Conservation (phyloP, 2,113 vertebrate species). For the Erythrocebus patas region DNA sequence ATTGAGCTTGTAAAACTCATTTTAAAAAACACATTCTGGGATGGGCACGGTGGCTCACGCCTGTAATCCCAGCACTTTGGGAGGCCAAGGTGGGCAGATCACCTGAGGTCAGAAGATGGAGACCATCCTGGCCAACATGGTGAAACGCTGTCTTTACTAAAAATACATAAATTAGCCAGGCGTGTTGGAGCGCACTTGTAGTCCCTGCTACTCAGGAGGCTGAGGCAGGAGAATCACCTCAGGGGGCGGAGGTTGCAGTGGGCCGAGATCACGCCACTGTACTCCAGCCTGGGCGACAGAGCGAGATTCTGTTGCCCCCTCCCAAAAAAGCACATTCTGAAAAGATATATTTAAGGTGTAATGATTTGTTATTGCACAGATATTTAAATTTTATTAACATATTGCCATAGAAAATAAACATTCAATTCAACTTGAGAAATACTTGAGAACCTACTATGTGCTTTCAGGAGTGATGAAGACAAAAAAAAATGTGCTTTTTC, state of each 20-base stretch:
- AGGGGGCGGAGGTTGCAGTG: background rate
- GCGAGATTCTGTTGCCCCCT: background rate
- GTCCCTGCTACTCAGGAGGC: background rate
- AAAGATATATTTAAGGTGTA: background rate
- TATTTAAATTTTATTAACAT: slow-evolving; percentile 4
- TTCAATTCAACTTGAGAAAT: background rate
- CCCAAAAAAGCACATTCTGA: too few relatives aligned
- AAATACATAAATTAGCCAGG: background rate
- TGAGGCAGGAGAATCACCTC: background rate
- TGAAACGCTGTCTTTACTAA: background rate
- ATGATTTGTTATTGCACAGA: background rate
- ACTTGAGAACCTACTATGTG: background rate
- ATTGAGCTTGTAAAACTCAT: background rate
- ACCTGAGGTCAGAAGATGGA: background rate
- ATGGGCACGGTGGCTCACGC: background rate
- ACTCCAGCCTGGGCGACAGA: background rate
- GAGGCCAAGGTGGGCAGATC: too few relatives aligned
- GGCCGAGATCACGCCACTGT: background rate
- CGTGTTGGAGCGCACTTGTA: background rate
- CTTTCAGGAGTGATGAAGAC: background rate
- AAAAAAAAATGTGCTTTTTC: background rate
- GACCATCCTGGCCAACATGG: background rate
- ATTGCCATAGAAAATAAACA: background rate
- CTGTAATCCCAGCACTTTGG: background rate
- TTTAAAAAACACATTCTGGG: background rate